These are phyloP conservation scores for Gortyna flavago DNA, from an alignment of 2,888 invertebrate species.

Conservation along the genomic window DNA sequence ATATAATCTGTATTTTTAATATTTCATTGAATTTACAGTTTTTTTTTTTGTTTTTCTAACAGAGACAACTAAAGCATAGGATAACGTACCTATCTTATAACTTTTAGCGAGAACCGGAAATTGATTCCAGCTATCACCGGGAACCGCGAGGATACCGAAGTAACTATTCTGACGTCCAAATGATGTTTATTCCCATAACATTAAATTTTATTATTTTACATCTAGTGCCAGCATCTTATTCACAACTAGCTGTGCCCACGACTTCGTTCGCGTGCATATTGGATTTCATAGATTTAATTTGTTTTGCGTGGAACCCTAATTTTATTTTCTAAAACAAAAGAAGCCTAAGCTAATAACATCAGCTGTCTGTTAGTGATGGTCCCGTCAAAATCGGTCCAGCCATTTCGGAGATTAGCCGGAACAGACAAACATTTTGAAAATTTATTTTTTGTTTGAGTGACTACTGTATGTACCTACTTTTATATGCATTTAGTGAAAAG, in stretches of 20 bases:
- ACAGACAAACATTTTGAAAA: too few relatives aligned
- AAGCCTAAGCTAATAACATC: too few relatives aligned
- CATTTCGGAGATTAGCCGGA: too few relatives aligned
- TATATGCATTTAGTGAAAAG: too few relatives aligned
- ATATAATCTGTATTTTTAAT: neutral
- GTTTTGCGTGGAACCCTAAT: neutral
- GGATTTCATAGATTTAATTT: neutral
- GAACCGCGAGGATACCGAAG: neutral
- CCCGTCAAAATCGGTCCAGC: too few relatives aligned
- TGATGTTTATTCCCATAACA: neutral
- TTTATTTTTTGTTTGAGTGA: too few relatives aligned
- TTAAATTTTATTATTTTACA: neutral
- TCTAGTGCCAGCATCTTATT: neutral
- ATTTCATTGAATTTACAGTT: too few relatives aligned
- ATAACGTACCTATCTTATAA: neutral
- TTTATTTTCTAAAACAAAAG: too few relatives aligned
- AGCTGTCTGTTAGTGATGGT: too few relatives aligned
- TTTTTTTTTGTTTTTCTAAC: neutral
- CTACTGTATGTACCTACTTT: too few relatives aligned
- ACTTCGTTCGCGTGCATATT: neutral
- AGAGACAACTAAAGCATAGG: neutral
- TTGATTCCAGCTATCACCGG: neutral
- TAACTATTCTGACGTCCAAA: neutral
- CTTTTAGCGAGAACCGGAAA: neutral
- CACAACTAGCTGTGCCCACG: neutral